Evolutionary conservation across 35 echinoderm and acorn worm genomes (phyloP).

Genomic region (Stichopus chloronotus): DNA sequence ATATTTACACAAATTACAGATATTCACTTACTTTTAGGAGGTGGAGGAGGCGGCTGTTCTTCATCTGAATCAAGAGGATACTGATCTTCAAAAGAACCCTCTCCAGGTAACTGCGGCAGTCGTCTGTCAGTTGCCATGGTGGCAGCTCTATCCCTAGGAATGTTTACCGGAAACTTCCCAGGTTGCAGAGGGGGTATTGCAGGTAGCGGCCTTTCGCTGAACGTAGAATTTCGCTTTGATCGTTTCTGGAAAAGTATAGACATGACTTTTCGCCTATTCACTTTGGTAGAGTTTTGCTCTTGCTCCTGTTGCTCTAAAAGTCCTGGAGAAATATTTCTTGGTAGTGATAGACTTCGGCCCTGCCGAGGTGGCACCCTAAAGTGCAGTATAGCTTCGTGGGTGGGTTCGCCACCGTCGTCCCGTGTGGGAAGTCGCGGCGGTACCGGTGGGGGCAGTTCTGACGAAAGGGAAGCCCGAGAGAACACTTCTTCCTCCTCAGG

Average conservation of each 20-base stretch:
- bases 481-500: neutral
- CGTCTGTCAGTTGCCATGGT: slow-evolving; percentile 36
- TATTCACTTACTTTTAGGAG: slow-evolving; percentile 20
- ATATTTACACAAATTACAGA: no score
- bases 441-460: slow-evolving; percentile 25
- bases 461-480: neutral
- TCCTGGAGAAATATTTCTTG: slow-evolving; percentile 6
- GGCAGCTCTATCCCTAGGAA: slow-evolving; percentile 25
- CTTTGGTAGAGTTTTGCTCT: neutral
- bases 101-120: slow-evolving; percentile 13
- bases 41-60: slow-evolving; percentile 41
- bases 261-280: neutral
- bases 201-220: slow-evolving; percentile 43
- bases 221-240: slow-evolving; percentile 38
- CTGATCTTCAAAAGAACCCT: no score
- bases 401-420: neutral
- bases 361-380: neutral
- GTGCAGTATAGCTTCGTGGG: slow-evolving; percentile 17
- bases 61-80: neutral
- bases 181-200: slow-evolving; percentile 45
- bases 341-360: slow-evolving; percentile 22
- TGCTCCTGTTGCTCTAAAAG: slow-evolving; percentile 29
- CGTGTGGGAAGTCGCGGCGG: slow-evolving; percentile 15
- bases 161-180: neutral
- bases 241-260: neutral